phyloP scores from a whole-genome alignment of 2,797 vertebrate genomes.

The Gymnopithys bicolor region DNA sequence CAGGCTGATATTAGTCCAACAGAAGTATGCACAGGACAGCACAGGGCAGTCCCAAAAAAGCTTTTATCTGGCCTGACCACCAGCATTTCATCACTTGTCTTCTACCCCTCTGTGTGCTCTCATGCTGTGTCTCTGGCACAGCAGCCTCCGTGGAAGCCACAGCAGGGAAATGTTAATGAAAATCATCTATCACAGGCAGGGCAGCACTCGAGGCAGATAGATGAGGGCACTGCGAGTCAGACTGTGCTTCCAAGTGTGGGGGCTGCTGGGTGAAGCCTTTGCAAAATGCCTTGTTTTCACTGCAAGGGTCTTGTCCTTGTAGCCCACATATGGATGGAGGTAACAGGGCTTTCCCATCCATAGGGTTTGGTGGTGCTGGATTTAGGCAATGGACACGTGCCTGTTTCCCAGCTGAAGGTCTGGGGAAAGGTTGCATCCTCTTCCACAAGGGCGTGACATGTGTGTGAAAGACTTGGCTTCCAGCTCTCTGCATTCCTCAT shows the following conservation, averaged over 20 bases:
- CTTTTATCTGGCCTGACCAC: background rate
- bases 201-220: background rate
- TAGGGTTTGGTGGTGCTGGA: background rate
- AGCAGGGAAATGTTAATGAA: conserved; percentile 16
- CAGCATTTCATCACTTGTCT: background rate
- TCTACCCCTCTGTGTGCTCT: background rate
- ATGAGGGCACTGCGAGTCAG: background rate
- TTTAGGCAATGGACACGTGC: background rate
- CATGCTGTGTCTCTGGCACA: background rate
- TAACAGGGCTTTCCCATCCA: accelerated
- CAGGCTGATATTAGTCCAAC: background rate
- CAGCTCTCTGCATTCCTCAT: background rate
- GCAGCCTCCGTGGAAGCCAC: background rate
- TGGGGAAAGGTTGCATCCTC: background rate
- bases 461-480: background rate
- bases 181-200: background rate
- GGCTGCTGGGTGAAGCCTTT: background rate
- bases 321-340: background rate
- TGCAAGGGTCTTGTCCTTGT: background rate
- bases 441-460: background rate
- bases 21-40: accelerated
- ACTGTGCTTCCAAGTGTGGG: background rate
- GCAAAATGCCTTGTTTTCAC: background rate
- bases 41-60: background rate
- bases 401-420: background rate